Evolutionary conservation across 2,113 vertebrate genomes (phyloP).

Genomic region (Apodemus sylvaticus): DNA sequence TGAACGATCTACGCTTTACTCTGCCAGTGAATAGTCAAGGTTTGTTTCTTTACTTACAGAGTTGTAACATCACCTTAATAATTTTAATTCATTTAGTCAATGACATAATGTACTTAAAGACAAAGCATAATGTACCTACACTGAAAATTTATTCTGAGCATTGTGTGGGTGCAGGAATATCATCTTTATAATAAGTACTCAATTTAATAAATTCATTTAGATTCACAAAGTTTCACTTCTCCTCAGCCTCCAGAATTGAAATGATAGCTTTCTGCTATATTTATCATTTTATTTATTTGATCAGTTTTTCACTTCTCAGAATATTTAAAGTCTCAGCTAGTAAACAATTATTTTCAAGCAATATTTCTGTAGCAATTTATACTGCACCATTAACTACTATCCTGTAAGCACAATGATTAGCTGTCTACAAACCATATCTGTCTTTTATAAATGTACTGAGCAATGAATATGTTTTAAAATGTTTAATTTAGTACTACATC

Average conservation of each 20-base stretch:
- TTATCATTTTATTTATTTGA: not conserved
- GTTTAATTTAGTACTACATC: not conserved
- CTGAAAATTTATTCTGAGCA: not conserved
- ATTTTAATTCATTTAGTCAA: not conserved
- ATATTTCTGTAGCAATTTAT: not conserved
- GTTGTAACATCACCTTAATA: not conserved
- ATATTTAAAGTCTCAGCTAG: not conserved
- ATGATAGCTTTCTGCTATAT: not conserved
- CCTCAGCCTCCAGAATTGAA: not conserved
- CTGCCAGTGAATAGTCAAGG: not conserved
- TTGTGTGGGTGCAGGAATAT: not conserved
- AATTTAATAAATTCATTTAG: not conserved
- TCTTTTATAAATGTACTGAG: not conserved
- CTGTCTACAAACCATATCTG: not conserved
- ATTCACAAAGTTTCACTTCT: not conserved
- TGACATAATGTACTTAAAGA: not conserved
- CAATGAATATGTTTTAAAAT: not conserved
- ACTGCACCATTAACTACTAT: not conserved
- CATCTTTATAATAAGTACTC: not conserved
- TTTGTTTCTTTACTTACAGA: not conserved
- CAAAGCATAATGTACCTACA: not conserved
- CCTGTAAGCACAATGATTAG: not conserved
- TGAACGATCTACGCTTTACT: not conserved
- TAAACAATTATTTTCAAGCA: not conserved
- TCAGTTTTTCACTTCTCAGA: constrained; percentile 30